Evolutionary conservation across 2,113 vertebrate species (phyloP).

Genomic region (Pyxicephalus adspersus): DNA sequence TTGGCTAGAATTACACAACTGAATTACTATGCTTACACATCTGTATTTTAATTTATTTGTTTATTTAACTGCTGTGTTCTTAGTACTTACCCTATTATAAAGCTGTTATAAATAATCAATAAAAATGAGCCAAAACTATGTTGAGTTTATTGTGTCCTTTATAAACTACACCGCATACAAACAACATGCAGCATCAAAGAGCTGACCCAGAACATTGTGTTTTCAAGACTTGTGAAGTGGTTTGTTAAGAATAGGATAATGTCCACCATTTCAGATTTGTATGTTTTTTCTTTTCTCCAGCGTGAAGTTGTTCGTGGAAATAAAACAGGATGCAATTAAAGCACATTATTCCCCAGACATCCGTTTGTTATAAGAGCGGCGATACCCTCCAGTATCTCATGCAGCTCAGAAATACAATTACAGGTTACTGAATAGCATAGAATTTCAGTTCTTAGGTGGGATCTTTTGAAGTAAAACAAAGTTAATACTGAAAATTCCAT

Average conservation of each 20-base stretch:
- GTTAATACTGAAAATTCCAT: constrained; percentile 46
- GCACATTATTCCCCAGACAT: not conserved
- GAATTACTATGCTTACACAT: no score
- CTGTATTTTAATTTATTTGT: no score
- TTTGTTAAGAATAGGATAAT: not conserved
- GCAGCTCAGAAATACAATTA: constrained; percentile 42
- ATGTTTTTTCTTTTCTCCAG: constrained; percentile 19
- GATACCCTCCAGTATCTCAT: constrained; percentile 10
- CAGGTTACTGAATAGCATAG: constrained; percentile 37
- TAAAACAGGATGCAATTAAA: constrained; percentile 14
- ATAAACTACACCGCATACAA: not conserved
- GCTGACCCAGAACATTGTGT: not conserved
- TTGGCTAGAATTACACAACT: no score
- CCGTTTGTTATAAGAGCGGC: not conserved
- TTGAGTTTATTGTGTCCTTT: not conserved
- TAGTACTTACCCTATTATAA: not conserved
- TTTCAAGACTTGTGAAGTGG: not conserved
- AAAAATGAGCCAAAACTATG: not conserved
- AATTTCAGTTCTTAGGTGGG: constrained; percentile 52
- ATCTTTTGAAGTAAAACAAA: constrained; percentile 48
- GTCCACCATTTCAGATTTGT: not conserved
- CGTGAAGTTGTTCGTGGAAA: constrained; percentile 15
- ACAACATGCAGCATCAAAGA: not conserved
- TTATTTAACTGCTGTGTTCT: no score
- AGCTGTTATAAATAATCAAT: not conserved